These are phyloP conservation scores for Nannoperca australis DNA, from an alignment of 2,797 vertebrate species.

Conservation along the genomic window DNA sequence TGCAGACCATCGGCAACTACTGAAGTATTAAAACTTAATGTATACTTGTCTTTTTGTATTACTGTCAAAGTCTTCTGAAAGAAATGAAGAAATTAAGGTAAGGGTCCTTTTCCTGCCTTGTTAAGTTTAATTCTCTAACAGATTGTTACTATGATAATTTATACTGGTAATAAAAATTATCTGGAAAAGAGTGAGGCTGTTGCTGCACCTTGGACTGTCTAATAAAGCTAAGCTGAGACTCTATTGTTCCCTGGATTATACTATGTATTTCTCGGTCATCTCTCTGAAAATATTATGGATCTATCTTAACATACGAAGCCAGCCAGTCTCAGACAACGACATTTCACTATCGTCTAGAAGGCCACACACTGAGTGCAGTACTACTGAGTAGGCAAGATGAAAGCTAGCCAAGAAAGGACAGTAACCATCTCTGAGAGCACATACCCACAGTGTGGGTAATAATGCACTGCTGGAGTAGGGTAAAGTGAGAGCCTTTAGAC, in stretches of 20 bases:
- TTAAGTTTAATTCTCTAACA: neutral
- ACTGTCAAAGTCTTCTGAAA: neutral
- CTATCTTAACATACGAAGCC: slow-evolving; percentile 36
- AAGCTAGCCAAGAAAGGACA: slow-evolving; percentile 74
- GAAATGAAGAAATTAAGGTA: neutral
- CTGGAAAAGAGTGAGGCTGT: neutral
- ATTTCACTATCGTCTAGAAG: slow-evolving; percentile 42
- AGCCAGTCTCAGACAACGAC: slow-evolving; percentile 34
- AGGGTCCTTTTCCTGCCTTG: neutral
- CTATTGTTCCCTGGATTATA: neutral
- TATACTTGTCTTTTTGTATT: neutral
- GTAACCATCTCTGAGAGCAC: slow-evolving; percentile 77
- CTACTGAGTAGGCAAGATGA: slow-evolving; percentile 80
- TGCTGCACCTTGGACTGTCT: neutral
- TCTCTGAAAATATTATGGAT: slow-evolving; percentile 8
- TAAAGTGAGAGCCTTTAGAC: slow-evolving; percentile 62
- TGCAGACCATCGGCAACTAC: neutral
- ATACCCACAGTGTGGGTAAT: slow-evolving; percentile 85
- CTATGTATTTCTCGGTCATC: slow-evolving; percentile 6
- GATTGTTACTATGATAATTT: neutral
- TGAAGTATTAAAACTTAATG: neutral
- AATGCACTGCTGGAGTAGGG: slow-evolving; percentile 63
- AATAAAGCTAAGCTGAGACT: neutral
- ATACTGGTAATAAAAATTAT: neutral
- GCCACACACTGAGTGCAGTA: slow-evolving; percentile 59